These are phyloP conservation scores for Eristalinus sepulchralis DNA, from an alignment of 2,888 invertebrate species.

Conservation along the genomic window DNA sequence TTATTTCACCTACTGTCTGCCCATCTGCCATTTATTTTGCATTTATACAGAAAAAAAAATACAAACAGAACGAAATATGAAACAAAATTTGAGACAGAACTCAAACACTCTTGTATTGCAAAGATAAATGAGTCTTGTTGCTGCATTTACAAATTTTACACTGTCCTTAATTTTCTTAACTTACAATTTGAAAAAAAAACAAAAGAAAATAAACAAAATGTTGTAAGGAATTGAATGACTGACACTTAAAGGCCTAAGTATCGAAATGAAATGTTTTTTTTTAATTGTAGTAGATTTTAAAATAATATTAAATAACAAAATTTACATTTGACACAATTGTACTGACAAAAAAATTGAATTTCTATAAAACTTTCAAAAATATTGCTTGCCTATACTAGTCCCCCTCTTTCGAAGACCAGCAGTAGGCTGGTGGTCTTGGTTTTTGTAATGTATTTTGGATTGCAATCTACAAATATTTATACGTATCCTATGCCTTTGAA, in stretches of 20 bases:
- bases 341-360: conserved; percentile 70
- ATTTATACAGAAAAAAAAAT: conserved; percentile 5
- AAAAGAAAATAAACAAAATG: conserved; percentile 14
- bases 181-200: neutral
- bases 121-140: neutral
- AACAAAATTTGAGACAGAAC: neutral
- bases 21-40: conserved; percentile 51
- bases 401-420: conserved; percentile 23
- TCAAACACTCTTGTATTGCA: conserved; percentile 6
- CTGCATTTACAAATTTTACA: conserved; percentile 16
- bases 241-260: conserved; percentile 79
- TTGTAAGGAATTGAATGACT: conserved; percentile 79
- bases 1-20: conserved; percentile 21
- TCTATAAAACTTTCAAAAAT: conserved; percentile 38
- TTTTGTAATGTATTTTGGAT: conserved; percentile 64
- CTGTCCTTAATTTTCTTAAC: conserved; percentile 3
- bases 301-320: conserved; percentile 22
- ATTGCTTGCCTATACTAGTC: conserved; percentile 61
- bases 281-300: conserved; percentile 39
- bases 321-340: conserved; percentile 74
- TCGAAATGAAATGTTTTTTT: conserved; percentile 40
- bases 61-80: neutral
- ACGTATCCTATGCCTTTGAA: conserved; percentile 21
- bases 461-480: conserved; percentile 29
- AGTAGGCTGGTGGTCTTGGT: conserved; percentile 71